Percentiles rank a stretch among this genome's conserved stretches.
phyloP scores from a whole-genome alignment of 2,113 vertebrate species.

The Myrmophylax atrothorax region DNA sequence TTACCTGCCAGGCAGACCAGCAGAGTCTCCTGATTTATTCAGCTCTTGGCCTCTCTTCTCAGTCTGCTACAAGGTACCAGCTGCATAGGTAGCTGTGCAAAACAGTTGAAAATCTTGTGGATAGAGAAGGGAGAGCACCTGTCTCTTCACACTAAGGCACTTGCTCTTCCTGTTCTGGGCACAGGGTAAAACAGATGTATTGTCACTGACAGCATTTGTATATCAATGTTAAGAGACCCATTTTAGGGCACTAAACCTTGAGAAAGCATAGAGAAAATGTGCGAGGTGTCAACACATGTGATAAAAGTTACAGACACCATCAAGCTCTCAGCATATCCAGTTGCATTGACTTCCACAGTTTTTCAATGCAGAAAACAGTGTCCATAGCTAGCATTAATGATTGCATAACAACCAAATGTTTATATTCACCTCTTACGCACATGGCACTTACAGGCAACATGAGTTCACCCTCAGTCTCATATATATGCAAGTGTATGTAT shows the following conservation, averaged over 20 bases:
- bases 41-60: neutral
- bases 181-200: neutral
- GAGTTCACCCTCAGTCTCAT: neutral
- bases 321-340: neutral
- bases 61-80: neutral
- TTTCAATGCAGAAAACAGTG: neutral
- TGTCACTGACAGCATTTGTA: neutral
- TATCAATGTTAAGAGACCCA: neutral
- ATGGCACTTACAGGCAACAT: neutral
- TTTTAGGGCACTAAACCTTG: neutral
- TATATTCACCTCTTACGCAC: neutral
- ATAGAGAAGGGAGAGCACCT: neutral
- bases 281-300: neutral
- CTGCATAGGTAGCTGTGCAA: neutral
- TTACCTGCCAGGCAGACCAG: slow-evolving; percentile 11
- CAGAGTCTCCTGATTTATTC: neutral
- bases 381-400: neutral
- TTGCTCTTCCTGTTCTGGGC: neutral
- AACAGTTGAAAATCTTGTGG: neutral
- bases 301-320: neutral
- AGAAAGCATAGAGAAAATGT: neutral
- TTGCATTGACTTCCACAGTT: neutral
- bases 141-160: neutral
- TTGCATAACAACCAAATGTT: neutral
- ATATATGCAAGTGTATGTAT: rapidly evolving